Conservation (phyloP, 1,140 invertebrate species). For the Planococcus citri region DNA sequence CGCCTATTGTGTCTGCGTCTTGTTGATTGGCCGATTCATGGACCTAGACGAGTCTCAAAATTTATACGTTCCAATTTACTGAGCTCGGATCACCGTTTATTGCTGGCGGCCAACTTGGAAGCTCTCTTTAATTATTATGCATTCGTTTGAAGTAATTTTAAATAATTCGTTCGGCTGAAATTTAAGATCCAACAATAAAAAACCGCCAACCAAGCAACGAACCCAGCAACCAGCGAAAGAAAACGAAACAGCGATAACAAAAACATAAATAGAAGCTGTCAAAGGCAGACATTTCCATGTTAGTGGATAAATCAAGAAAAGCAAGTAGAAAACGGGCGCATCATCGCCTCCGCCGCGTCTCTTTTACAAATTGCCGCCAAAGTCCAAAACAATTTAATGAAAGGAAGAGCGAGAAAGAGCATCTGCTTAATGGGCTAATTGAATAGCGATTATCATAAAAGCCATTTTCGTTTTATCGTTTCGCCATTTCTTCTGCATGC, state of each 20-base stretch:
- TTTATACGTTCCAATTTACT: too few species aligned
- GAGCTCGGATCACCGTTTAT: too few species aligned
- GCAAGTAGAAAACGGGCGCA: neutral
- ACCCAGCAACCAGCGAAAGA: too few species aligned
- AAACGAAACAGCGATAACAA: neutral
- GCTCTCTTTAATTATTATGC: too few species aligned
- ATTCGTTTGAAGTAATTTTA: too few species aligned
- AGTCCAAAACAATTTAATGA: neutral
- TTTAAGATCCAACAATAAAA: too few species aligned
- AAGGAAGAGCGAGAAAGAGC: conserved; percentile 11
- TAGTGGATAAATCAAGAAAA: conserved; percentile 7
- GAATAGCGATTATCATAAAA: conserved; percentile 17
- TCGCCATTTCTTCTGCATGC: neutral
- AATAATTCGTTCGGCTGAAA: too few species aligned
- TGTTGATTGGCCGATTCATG: too few species aligned
- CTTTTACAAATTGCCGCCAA: neutral
- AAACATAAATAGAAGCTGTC: conserved; percentile 14
- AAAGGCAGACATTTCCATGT: conserved; percentile 14
- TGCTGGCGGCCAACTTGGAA: too few species aligned
- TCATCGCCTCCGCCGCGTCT: neutral
- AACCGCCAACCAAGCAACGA: too few species aligned
- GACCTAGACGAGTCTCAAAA: too few species aligned
- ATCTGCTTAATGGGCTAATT: conserved; percentile 11
- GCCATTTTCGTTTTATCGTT: neutral
- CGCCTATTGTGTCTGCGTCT: too few species aligned